A percentile compares a stretch with the other conserved stretches of the same genome.
Evolutionary conservation across 2,113 vertebrate genomes (phyloP).

Genomic region (Sander lucioperca): DNA sequence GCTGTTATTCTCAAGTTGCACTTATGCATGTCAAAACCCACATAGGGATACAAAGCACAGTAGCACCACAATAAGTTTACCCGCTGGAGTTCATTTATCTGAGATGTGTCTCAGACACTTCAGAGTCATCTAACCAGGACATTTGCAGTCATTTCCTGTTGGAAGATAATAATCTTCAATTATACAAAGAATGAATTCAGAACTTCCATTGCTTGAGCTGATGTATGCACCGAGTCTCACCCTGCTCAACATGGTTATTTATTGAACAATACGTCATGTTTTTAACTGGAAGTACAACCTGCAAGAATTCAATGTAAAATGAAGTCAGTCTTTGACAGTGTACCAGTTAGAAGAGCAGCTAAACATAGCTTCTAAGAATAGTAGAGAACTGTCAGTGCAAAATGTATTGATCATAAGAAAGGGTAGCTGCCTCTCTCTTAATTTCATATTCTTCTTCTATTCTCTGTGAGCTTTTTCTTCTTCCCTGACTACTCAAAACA

Average conservation of each 20-base stretch:
- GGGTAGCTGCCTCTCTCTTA: slow-evolving; percentile 36
- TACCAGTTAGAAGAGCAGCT: slow-evolving; percentile 55
- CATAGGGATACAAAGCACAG: neutral
- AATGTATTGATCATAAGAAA: slow-evolving; percentile 65
- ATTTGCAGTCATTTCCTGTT: slow-evolving; percentile 27
- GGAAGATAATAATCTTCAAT: slow-evolving; percentile 28
- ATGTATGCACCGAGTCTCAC: slow-evolving; percentile 11
- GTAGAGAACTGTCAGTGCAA: slow-evolving; percentile 54
- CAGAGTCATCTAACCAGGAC: neutral
- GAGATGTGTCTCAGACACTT: neutral
- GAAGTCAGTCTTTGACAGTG: slow-evolving; percentile 61
- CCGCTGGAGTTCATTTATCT: slow-evolving; percentile 8
- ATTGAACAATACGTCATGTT: slow-evolving; percentile 36
- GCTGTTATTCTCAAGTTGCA: neutral
- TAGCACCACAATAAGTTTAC: neutral
- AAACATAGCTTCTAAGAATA: slow-evolving; percentile 68
- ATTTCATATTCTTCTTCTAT: neutral
- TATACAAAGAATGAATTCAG: slow-evolving; percentile 29
- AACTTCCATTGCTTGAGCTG: slow-evolving; percentile 17
- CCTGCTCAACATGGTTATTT: slow-evolving; percentile 16
- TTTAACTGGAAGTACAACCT: slow-evolving; percentile 43
- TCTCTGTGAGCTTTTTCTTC: slow-evolving; percentile 10
- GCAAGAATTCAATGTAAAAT: slow-evolving; percentile 56
- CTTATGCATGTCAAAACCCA: neutral
- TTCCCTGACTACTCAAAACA: slow-evolving; percentile 1